Conservation (phyloP, 2,888 invertebrate genomes). For the Villa cingulata region DNA sequence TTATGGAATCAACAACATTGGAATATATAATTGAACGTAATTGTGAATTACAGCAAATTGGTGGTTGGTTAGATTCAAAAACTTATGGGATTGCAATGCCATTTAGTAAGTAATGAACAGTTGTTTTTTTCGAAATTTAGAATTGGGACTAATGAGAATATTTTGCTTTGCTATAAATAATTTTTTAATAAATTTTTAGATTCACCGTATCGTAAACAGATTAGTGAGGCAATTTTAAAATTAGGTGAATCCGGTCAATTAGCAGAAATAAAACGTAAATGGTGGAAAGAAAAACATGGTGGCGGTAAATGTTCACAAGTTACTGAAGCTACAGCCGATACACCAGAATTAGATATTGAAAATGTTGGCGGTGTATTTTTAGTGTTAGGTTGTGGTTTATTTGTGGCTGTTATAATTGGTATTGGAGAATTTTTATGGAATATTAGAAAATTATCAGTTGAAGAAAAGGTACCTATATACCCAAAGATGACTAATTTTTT, state of each 20-base stretch:
- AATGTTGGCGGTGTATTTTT: constrained; percentile 89
- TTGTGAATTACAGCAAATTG: constrained; percentile 73
- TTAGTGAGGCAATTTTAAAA: constrained; percentile 78
- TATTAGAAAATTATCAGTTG: constrained; percentile 59
- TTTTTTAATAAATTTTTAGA: constrained; percentile 37
- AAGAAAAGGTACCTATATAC: constrained; percentile 51
- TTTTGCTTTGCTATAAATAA: not conserved
- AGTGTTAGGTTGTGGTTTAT: constrained; percentile 61
- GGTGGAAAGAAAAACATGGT: constrained; percentile 71
- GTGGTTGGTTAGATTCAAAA: constrained; percentile 72
- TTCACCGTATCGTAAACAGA: constrained; percentile 62
- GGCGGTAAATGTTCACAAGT: constrained; percentile 25
- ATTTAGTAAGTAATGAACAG: constrained; percentile 50
- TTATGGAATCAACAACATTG: constrained; percentile 92
- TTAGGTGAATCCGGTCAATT: constrained; percentile 81
- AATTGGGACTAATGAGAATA: not conserved
- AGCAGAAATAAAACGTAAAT: constrained; percentile 68
- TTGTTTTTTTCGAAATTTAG: not conserved
- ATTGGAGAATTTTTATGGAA: constrained; percentile 77
- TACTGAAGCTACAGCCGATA: constrained; percentile 21
- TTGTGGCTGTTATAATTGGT: constrained; percentile 58
- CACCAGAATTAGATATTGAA: constrained; percentile 31
- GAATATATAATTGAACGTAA: constrained; percentile 81
- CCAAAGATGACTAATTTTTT: not conserved
- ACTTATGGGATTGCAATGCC: constrained; percentile 92